phyloP scores from a whole-genome alignment of 64 coral and sea anemone species.

The Pocillopora damicornis region DNA sequence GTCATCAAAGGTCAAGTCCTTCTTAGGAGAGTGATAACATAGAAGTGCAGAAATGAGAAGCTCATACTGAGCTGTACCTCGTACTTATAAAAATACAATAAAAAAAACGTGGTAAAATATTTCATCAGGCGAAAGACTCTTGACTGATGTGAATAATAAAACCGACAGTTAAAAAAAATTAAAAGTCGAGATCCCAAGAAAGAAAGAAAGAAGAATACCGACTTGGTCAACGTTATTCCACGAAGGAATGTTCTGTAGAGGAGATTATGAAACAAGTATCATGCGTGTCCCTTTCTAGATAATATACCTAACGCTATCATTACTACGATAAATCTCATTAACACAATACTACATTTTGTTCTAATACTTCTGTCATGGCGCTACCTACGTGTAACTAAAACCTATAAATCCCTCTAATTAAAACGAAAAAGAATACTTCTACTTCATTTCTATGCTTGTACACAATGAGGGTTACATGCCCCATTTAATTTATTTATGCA shows the following conservation, averaged over 20 bases:
- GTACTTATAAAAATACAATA: no score
- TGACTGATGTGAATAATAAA: no score
- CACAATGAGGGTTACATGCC: not conserved
- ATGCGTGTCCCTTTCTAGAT: not conserved
- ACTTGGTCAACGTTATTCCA: not conserved
- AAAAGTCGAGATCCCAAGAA: not conserved
- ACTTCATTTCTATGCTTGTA: not conserved
- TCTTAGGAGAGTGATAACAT: no score
- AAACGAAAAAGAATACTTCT: slow-evolving; percentile 2
- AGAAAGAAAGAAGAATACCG: not conserved
- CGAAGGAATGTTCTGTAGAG: not conserved
- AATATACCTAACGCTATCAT: not conserved
- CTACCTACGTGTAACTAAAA: not conserved
- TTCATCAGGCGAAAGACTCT: no score
- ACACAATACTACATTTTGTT: not conserved
- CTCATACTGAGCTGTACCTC: no score
- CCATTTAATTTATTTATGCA: slow-evolving; percentile 56
- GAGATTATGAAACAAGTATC: not conserved
- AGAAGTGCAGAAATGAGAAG: no score
- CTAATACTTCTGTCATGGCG: not conserved
- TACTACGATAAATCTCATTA: not conserved
- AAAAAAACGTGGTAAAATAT: no score
- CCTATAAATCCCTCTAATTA: slow-evolving; percentile 5
- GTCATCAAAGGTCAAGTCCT: no score
- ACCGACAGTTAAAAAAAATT: no score